Percentiles rank a stretch among this genome's conserved stretches.
Evolutionary conservation across 2,113 vertebrate genomes (phyloP).

Genomic region (Bos indicus): DNA sequence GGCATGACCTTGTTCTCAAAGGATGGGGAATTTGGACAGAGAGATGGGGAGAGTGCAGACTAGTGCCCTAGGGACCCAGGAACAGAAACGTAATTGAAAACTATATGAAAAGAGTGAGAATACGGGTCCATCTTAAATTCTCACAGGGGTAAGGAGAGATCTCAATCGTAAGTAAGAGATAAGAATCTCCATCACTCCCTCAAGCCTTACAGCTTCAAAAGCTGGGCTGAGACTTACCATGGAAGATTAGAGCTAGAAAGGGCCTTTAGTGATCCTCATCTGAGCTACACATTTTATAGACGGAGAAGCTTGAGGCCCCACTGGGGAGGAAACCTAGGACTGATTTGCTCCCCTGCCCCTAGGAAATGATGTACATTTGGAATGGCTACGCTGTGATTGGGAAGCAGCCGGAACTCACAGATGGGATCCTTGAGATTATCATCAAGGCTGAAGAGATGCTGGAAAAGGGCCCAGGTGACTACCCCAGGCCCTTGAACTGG

Average conservation of each 20-base stretch:
- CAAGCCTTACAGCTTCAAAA: neutral
- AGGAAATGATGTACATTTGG: slow-evolving; percentile 99
- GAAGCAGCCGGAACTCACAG: slow-evolving; percentile 92
- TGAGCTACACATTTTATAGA: slow-evolving; percentile 21
- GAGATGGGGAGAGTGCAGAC: neutral
- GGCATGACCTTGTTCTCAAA: neutral
- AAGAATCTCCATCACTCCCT: neutral
- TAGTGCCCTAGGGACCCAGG: neutral
- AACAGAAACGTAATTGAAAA: neutral
- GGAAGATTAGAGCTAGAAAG: neutral
- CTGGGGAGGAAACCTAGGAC: neutral
- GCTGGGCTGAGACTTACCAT: neutral
- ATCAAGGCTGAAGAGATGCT: slow-evolving; percentile 87
- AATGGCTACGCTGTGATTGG: slow-evolving; percentile 97
- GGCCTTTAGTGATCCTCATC: neutral
- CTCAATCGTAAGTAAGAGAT: neutral
- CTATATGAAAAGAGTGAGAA: neutral
- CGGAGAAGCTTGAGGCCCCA: slow-evolving; percentile 1
- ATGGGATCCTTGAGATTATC: slow-evolving; percentile 92
- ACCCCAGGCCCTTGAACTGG: neutral
- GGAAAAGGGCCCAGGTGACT: slow-evolving; percentile 87
- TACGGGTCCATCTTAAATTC: neutral
- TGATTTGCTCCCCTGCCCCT: slow-evolving; percentile 51
- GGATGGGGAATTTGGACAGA: neutral
- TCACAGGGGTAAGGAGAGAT: neutral